These are phyloP conservation scores for Acanthurus tractus DNA, from an alignment of 2,797 vertebrate species.

Conservation along the genomic window DNA sequence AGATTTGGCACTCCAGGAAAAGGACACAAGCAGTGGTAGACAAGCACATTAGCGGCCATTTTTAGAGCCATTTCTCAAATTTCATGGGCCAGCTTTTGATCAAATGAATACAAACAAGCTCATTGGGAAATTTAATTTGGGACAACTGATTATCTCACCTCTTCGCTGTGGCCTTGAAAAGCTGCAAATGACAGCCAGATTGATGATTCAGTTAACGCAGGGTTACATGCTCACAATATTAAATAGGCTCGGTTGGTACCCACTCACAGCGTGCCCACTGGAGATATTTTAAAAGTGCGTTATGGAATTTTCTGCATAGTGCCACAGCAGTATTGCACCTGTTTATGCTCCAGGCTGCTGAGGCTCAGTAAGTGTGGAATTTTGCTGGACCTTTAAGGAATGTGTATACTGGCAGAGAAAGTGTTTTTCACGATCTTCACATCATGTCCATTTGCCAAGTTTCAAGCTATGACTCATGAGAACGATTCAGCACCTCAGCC, in stretches of 20 bases:
- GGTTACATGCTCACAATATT: slow-evolving; percentile 49
- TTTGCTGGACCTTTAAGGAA: slow-evolving; percentile 15
- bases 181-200: slow-evolving; percentile 55
- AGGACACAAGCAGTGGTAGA: slow-evolving; percentile 2
- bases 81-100: slow-evolving; percentile 31
- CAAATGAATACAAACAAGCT: slow-evolving; percentile 60
- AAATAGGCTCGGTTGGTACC: slow-evolving; percentile 35
- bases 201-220: slow-evolving; percentile 61
- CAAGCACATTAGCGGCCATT: neutral
- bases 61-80: slow-evolving; percentile 14
- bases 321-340: slow-evolving; percentile 15
- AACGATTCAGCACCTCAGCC: slow-evolving; percentile 3
- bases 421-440: slow-evolving; percentile 16
- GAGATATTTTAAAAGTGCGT: slow-evolving; percentile 30
- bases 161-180: slow-evolving; percentile 49
- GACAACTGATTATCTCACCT: slow-evolving; percentile 56
- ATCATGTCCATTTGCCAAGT: slow-evolving; percentile 15
- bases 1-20: slow-evolving; percentile 13
- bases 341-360: slow-evolving; percentile 41
- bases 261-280: slow-evolving; percentile 27
- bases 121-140: slow-evolving; percentile 49
- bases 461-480: slow-evolving; percentile 24
- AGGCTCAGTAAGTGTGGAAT: slow-evolving; percentile 25
- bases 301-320: slow-evolving; percentile 19
- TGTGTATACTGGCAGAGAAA: slow-evolving; percentile 22